Percentiles rank a stretch among this genome's conserved stretches.
These are phyloP conservation scores for Parthenolecanium corni DNA, from an alignment of 2,888 invertebrate species.

Conservation along the genomic window DNA sequence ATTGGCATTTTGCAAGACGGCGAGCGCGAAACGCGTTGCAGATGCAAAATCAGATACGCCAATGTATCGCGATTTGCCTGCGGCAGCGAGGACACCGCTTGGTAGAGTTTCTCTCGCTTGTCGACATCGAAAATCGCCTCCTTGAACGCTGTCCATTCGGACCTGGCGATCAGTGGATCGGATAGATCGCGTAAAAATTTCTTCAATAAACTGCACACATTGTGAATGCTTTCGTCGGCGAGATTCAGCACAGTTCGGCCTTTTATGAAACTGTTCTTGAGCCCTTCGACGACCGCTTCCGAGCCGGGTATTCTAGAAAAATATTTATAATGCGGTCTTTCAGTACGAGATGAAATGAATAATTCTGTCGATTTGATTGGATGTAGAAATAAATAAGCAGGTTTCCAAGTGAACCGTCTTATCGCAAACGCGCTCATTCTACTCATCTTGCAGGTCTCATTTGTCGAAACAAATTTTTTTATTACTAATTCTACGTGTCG, in stretches of 20 bases:
- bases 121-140: slow-evolving; percentile 33
- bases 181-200: slow-evolving; percentile 76
- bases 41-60: slow-evolving; percentile 80
- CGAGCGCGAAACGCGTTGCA: slow-evolving; percentile 73
- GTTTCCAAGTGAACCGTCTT: no score
- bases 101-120: slow-evolving; percentile 43
- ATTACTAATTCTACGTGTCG: no score
- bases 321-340: no score
- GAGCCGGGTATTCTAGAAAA: slow-evolving; percentile 50
- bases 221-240: slow-evolving; percentile 61
- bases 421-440: no score
- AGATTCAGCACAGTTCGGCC: slow-evolving; percentile 71
- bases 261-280: slow-evolving; percentile 54
- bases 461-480: no score
- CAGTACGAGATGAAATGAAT: no score
- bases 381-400: no score
- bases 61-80: slow-evolving; percentile 89
- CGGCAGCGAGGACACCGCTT: slow-evolving; percentile 73
- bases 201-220: slow-evolving; percentile 86
- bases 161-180: slow-evolving; percentile 77
- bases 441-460: no score
- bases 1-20: slow-evolving; percentile 83
- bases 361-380: no score
- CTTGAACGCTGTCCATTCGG: slow-evolving; percentile 60
- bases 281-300: slow-evolving; percentile 70